Percentiles rank a stretch among this genome's conserved stretches.
Evolutionary conservation across 2,888 invertebrate species (phyloP).

Genomic region (Neria commutata): DNA sequence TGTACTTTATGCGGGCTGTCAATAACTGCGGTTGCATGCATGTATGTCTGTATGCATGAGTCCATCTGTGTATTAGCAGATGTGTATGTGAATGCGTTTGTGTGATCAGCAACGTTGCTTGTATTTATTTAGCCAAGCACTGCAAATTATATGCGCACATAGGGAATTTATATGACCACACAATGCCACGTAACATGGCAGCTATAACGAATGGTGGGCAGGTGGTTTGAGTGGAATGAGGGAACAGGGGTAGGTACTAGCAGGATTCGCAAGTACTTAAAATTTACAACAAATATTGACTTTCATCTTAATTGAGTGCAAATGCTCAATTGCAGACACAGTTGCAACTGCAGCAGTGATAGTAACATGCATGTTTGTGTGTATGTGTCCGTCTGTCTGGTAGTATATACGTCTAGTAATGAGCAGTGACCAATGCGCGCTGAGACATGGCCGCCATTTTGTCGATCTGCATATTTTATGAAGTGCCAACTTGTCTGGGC

Average conservation of each 20-base stretch:
- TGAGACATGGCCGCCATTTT: too few relatives aligned
- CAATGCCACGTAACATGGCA: background rate
- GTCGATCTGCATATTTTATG: too few relatives aligned
- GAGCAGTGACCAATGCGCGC: too few relatives aligned
- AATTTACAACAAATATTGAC: constrained; percentile 57
- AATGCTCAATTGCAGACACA: constrained; percentile 55
- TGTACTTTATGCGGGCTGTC: constrained; percentile 54
- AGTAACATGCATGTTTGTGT: background rate
- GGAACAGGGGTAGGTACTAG: too few relatives aligned
- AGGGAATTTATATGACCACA: constrained; percentile 29
- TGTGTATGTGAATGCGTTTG: too few relatives aligned
- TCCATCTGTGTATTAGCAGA: background rate
- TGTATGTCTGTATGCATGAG: constrained; percentile 3
- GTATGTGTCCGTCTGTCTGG: constrained; percentile 9
- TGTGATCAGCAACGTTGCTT: constrained; percentile 5
- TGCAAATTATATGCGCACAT: constrained; percentile 34
- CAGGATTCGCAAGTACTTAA: constrained; percentile 37
- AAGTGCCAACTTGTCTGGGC: too few relatives aligned
- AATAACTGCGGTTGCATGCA: constrained; percentile 34
- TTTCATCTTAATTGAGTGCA: constrained; percentile 60
- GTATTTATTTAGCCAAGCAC: constrained; percentile 32
- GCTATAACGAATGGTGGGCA: background rate
- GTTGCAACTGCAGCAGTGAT: too few relatives aligned
- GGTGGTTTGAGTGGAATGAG: too few relatives aligned
- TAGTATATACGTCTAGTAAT: too few relatives aligned